phyloP scores from a whole-genome alignment of 1,140 invertebrate species.

The Procambarus virginalis region DNA sequence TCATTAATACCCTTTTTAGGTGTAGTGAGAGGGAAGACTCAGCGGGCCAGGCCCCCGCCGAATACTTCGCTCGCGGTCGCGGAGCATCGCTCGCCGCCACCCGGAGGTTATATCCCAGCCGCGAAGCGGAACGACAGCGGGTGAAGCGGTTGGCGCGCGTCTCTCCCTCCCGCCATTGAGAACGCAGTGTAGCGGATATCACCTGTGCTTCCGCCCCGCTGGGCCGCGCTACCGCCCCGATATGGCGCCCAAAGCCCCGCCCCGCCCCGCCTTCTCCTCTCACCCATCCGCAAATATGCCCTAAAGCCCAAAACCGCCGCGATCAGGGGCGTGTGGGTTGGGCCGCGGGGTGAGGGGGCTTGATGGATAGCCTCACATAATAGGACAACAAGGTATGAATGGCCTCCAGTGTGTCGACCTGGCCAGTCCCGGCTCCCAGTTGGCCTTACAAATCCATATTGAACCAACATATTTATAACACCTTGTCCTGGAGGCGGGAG shows the following conservation, averaged over 20 bases:
- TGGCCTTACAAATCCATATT: slow-evolving; percentile 15
- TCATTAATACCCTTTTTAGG: slow-evolving; percentile 42
- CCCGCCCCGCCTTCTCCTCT: not conserved
- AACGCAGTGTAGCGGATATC: not conserved
- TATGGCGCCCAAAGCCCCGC: not conserved
- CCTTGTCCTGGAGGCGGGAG: not conserved
- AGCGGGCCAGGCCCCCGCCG: not conserved
- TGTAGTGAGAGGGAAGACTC: slow-evolving; percentile 26
- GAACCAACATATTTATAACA: slow-evolving; percentile 37
- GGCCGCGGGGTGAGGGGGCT: not conserved
- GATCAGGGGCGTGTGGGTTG: not conserved
- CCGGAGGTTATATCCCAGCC: not conserved
- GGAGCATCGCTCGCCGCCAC: not conserved
- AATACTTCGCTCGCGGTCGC: not conserved
- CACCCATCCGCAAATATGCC: not conserved
- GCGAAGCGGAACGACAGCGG: not conserved
- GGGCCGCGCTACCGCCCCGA: not conserved
- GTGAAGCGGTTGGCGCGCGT: not conserved
- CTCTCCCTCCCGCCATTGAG: not conserved
- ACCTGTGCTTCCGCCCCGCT: slow-evolving; percentile 27
- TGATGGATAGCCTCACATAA: slow-evolving; percentile 28
- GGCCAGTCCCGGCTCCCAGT: not conserved
- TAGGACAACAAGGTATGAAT: not conserved
- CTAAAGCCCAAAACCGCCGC: not conserved
- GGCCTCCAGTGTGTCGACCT: too few species aligned